Evolutionary conservation across 2,888 invertebrate species (phyloP), one percentile per base, ranked within the genome.

Genomic region (Sarcophaga variegata): DNA sequence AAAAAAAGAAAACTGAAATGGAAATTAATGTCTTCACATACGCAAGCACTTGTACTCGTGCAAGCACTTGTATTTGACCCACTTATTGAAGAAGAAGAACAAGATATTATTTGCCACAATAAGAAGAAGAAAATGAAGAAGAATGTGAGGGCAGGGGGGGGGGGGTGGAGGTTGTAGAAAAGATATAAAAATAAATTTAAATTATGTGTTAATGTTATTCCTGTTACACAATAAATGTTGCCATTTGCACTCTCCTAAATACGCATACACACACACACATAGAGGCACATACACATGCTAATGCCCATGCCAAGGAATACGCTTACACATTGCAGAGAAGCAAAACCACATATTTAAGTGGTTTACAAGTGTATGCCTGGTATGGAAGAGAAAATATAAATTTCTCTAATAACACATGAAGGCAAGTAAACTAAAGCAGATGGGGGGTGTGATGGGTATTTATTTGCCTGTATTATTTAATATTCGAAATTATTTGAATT

Each of bases 141-240:
- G 37, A 37, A 37, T 37, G 37, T 37, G 8, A 1, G 0, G 27
- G 27, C 0, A 4, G 27, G 37, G 0, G 37, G 2, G 3, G 8
- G 37, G 0, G 37, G 37, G 0, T 8, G 6, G 0, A 8, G 37
- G 10, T 6, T 1, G 8, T 10, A 37, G 8, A 37, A 20, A 81
- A 76, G 62, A 37, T 64, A 81, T 74, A 81, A 87, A 86, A 87
- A 87, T 87, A 87, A 87, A 83, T 87, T 87, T 81, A 87, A 87
- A 87, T 87, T 81, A 81, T 87, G 83, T 87, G 83, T 75, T 83
- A 81, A 87, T 87, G 81, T 87, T 83, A 78, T 83, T 83, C 78
- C 83, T 78, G 86, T 87, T 81, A 72, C 75, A 83, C 78, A 83
- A 79, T 87, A 75, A 79, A 81, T 81, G 81, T 87, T 87, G 81